A percentile compares a stretch with the other conserved stretches of the same genome.
Conservation (phyloP, 2,797 vertebrate species). For the Ficedula albicollis region DNA sequence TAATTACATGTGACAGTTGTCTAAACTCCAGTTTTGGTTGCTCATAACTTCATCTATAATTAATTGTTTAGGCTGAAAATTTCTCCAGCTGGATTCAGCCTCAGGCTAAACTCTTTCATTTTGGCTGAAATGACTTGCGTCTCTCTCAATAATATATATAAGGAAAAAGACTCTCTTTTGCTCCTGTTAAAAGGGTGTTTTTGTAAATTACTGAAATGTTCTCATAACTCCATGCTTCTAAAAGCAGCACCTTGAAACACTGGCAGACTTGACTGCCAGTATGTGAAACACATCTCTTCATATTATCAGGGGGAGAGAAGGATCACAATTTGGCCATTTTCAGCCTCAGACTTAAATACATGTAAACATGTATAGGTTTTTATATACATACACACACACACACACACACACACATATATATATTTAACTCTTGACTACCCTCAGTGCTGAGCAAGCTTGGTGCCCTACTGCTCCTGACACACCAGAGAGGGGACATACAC, state of each 20-base stretch:
- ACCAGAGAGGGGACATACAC: background rate
- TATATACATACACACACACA: background rate
- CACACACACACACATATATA: background rate
- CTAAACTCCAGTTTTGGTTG: slow-evolving; percentile 4
- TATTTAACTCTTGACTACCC: background rate
- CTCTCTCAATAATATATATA: background rate
- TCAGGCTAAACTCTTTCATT: slow-evolving; percentile 25
- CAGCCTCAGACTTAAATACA: background rate
- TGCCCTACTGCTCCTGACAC: background rate
- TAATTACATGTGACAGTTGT: background rate
- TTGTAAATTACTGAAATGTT: slow-evolving; percentile 2
- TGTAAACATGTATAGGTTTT: background rate
- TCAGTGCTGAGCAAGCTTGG: background rate
- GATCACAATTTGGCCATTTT: background rate
- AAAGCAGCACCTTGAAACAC: slow-evolving; percentile 2
- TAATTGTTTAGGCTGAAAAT: slow-evolving; percentile 38
- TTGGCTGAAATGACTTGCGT: slow-evolving; percentile 12
- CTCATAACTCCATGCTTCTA: background rate
- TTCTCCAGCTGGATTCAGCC: slow-evolving; percentile 21
- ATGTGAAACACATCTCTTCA: background rate
- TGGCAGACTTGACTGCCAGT: background rate
- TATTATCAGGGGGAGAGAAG: background rate
- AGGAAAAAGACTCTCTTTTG: background rate
- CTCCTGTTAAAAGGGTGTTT: background rate
- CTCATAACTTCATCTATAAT: slow-evolving; percentile 12